Conservation (phyloP, 2,797 vertebrate genomes). For the Alfaro cultratus region DNA sequence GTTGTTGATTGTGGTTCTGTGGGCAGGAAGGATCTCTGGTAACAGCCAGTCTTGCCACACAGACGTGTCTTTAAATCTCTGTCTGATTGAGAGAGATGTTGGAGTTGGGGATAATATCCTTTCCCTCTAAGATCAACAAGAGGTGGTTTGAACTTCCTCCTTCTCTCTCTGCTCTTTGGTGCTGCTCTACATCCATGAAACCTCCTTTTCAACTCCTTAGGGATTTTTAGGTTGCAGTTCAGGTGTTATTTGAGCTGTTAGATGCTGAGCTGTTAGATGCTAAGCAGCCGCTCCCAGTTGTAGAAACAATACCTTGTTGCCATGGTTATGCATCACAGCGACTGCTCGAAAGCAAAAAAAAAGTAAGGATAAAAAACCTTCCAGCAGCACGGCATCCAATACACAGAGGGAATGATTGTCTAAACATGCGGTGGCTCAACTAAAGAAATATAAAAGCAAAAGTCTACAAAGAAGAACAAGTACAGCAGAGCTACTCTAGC, state of each 20-base stretch:
- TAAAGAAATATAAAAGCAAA: background rate
- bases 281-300: background rate
- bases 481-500: background rate
- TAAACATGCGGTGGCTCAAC: background rate
- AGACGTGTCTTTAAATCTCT: background rate
- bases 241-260: background rate
- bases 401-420: background rate
- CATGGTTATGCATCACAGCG: background rate
- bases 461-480: background rate
- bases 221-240: background rate
- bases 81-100: background rate
- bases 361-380: background rate
- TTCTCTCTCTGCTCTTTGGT: background rate
- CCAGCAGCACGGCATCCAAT: background rate
- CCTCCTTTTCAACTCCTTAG: background rate
- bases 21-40: background rate
- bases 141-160: background rate
- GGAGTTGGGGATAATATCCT: background rate
- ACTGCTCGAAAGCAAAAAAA: background rate
- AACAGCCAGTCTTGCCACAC: background rate
- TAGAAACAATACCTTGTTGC: background rate
- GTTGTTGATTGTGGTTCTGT: background rate
- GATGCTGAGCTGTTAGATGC: background rate
- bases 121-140: background rate
- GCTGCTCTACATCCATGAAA: background rate